A percentile compares a stretch with the other conserved stretches of the same genome.
phyloP scores from a whole-genome alignment of 2,888 invertebrate species.

The Drosophila monieri region DNA sequence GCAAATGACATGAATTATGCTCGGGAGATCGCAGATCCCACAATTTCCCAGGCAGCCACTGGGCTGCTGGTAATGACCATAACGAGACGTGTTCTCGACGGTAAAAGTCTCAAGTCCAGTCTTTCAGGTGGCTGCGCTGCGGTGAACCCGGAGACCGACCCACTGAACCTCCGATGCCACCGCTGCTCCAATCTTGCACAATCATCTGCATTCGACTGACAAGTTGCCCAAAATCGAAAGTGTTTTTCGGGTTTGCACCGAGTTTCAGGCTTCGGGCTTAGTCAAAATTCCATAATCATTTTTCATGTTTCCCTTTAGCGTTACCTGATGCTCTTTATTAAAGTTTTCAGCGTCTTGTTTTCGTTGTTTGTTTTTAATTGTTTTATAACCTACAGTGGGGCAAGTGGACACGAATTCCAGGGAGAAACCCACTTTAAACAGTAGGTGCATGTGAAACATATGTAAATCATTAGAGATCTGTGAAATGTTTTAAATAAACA shows the following conservation, averaged over 20 bases:
- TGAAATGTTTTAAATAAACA: background rate
- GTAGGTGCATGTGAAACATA: background rate
- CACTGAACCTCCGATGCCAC: background rate
- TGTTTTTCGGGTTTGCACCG: constrained; percentile 27
- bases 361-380: constrained; percentile 59
- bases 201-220: constrained; percentile 27
- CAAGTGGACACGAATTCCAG: background rate
- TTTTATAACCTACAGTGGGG: constrained; percentile 47
- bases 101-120: constrained; percentile 43
- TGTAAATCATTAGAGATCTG: background rate
- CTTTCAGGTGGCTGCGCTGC: background rate
- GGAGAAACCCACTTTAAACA: background rate
- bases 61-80: constrained; percentile 55
- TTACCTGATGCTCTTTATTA: constrained; percentile 56
- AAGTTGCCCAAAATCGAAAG: constrained; percentile 42
- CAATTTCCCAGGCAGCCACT: constrained; percentile 38
- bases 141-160: constrained; percentile 21
- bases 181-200: constrained; percentile 39
- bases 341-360: constrained; percentile 20
- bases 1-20: constrained; percentile 65
- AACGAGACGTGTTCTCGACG: constrained; percentile 70
- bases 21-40: constrained; percentile 33
- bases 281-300: constrained; percentile 35
- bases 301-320: constrained; percentile 17
- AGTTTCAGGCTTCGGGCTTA: constrained; percentile 12